Evolutionary conservation across 2,113 vertebrate genomes (phyloP).

Genomic region (Upupa epops): DNA sequence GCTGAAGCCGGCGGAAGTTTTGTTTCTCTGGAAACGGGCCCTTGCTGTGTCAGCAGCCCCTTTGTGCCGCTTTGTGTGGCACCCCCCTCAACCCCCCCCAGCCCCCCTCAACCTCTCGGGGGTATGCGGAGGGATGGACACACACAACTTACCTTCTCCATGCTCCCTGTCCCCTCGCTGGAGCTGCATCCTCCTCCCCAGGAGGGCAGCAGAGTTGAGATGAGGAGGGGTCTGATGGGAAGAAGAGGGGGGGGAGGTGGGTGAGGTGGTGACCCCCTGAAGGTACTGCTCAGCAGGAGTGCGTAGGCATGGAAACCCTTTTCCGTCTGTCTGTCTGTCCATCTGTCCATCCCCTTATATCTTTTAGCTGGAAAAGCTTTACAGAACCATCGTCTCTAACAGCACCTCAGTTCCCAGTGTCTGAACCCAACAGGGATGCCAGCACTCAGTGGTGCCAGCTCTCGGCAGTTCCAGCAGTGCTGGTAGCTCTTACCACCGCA

Average conservation of each 20-base stretch:
- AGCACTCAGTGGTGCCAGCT: background rate
- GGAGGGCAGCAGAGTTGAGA: background rate
- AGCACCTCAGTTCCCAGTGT: background rate
- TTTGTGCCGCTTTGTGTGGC: background rate
- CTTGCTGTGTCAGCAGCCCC: slow-evolving; percentile 22
- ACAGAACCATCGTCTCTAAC: background rate
- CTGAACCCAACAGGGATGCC: background rate
- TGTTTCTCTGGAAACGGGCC: slow-evolving; percentile 15
- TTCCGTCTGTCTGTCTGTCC: background rate
- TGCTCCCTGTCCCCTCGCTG: accelerated
- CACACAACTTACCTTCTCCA: background rate
- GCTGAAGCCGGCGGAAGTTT: background rate
- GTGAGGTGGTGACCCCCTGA: background rate
- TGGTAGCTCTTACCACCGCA: background rate
- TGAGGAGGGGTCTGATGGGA: background rate
- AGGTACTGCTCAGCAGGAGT: background rate
- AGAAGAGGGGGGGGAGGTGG: background rate
- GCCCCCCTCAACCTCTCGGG: background rate
- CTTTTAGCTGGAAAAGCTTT: background rate
- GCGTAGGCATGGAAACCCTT: background rate
- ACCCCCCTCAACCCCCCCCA: background rate
- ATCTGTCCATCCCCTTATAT: background rate
- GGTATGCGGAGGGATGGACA: background rate
- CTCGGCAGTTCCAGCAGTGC: background rate
- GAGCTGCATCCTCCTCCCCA: background rate